phyloP scores from a whole-genome alignment of 2,797 vertebrate genomes.

The Stomatorhinus walkeri region DNA sequence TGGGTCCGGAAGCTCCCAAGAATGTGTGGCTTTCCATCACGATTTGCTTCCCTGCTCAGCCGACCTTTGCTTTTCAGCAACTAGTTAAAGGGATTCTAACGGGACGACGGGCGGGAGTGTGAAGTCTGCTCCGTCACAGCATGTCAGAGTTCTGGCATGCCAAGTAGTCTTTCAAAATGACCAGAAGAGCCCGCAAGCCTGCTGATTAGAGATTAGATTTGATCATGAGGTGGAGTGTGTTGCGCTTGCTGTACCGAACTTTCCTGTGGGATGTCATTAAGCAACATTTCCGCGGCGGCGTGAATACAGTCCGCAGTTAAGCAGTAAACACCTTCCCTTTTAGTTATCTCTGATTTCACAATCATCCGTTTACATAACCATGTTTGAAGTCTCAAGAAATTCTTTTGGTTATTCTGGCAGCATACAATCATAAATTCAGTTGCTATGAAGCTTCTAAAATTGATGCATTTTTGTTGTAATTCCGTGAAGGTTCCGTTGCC shows the following conservation, averaged over 20 bases:
- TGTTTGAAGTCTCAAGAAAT: slow-evolving; percentile 24
- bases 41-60: neutral
- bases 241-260: neutral
- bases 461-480: slow-evolving; percentile 3
- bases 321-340: slow-evolving; percentile 22
- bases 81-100: neutral
- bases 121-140: neutral
- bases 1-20: neutral
- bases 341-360: slow-evolving; percentile 30
- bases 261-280: neutral
- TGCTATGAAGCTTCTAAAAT: slow-evolving; percentile 10
- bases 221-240: neutral
- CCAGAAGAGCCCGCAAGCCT: neutral
- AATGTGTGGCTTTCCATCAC: neutral
- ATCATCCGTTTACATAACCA: slow-evolving; percentile 29
- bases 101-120: neutral
- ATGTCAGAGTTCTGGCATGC: neutral
- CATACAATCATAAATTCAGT: slow-evolving; percentile 20
- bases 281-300: neutral
- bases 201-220: neutral
- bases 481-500: neutral
- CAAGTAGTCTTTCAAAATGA: neutral
- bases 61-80: neutral
- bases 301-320: neutral
- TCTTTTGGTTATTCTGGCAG: slow-evolving; percentile 20